These are phyloP conservation scores for Erinaceus europaeus DNA, from an alignment of 2,113 vertebrate genomes.

Conservation along the genomic window DNA sequence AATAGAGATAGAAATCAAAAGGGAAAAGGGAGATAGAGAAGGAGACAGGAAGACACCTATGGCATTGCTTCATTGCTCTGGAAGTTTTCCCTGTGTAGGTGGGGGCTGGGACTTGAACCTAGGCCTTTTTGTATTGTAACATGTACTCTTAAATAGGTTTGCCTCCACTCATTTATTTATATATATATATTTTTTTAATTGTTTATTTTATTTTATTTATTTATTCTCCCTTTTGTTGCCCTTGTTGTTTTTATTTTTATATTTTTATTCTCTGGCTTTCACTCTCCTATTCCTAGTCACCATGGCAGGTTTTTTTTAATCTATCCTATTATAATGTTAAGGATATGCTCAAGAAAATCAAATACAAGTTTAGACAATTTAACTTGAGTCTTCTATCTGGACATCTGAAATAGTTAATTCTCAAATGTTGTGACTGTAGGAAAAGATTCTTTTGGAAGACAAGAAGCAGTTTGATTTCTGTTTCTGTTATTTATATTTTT, in stretches of 20 bases:
- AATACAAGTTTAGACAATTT: not conserved
- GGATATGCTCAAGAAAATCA: not conserved
- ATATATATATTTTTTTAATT: too few relatives aligned
- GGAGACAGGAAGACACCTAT: too few relatives aligned
- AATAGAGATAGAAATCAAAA: too few relatives aligned
- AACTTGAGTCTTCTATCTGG: not conserved
- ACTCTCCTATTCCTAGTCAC: not conserved
- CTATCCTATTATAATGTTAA: accelerated
- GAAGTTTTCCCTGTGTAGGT: too few relatives aligned
- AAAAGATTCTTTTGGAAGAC: not conserved
- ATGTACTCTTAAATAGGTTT: too few relatives aligned
- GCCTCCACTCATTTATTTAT: too few relatives aligned
- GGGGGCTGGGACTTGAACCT: too few relatives aligned
- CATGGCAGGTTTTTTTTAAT: not conserved
- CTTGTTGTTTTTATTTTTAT: not conserved
- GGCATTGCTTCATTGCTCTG: too few relatives aligned
- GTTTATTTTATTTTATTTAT: not conserved
- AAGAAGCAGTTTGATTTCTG: not conserved
- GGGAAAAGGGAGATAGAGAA: too few relatives aligned
- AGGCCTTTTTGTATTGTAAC: too few relatives aligned
- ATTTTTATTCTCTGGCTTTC: not conserved
- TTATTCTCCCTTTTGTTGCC: too few relatives aligned
- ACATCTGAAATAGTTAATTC: not conserved
- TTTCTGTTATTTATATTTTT: not conserved
- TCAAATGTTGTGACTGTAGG: too few relatives aligned